phyloP scores from a whole-genome alignment of 2,888 invertebrate species.

The Latrodectus elegans region DNA sequence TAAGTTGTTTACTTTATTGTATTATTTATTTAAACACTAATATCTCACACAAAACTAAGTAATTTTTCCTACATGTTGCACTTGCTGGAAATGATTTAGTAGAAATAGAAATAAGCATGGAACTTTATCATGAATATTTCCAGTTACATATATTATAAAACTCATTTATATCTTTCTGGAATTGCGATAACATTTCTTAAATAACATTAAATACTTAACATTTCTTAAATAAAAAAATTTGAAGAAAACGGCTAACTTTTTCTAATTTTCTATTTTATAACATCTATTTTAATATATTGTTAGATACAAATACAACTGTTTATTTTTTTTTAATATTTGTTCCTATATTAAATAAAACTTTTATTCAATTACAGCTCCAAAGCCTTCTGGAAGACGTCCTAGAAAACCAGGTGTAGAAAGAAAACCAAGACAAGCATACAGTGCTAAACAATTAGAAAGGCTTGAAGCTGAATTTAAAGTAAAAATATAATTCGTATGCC shows the following conservation, averaged over 20 bases:
- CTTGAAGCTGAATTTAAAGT: constrained; percentile 95
- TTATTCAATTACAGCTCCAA: constrained; percentile 52
- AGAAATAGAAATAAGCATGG: too few relatives aligned
- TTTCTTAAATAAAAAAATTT: neutral
- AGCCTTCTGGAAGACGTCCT: constrained; percentile 79
- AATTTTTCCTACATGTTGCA: too few relatives aligned
- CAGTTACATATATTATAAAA: too few relatives aligned
- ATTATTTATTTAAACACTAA: too few relatives aligned
- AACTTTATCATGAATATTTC: too few relatives aligned
- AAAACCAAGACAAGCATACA: constrained; percentile 97
- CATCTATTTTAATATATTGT: neutral
- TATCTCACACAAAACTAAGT: too few relatives aligned
- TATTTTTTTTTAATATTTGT: neutral
- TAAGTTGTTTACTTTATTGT: too few relatives aligned
- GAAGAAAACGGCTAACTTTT: neutral
- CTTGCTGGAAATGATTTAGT: too few relatives aligned
- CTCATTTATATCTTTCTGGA: neutral
- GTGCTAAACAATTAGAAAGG: constrained; percentile 92
- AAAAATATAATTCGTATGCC: constrained; percentile 38
- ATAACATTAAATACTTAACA: neutral
- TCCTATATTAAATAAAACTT: neutral
- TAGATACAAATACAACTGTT: neutral
- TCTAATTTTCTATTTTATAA: too few relatives aligned
- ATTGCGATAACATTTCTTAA: neutral
- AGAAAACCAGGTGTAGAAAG: constrained; percentile 92